These are phyloP conservation scores for Neolamprologus hecqui DNA, from an alignment of 2,113 vertebrate genomes.

Conservation along the genomic window DNA sequence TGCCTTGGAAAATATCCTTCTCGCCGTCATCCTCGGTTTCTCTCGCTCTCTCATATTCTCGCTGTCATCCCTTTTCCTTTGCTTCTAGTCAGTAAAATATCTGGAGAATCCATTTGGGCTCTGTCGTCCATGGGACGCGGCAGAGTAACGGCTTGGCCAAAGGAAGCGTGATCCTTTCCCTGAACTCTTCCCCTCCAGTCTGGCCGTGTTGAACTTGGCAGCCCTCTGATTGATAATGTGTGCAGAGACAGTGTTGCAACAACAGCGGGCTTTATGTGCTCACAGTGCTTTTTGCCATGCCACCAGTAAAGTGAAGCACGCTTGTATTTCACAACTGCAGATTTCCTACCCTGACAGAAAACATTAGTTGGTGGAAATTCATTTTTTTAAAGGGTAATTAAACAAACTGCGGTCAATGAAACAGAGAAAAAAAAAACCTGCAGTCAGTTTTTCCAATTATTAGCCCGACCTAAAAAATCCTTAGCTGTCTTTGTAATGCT, in stretches of 20 bases:
- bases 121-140: slow-evolving; percentile 2
- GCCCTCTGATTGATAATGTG: slow-evolving; percentile 37
- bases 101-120: slow-evolving; percentile 44
- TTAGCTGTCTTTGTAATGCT: slow-evolving; percentile 58
- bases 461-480: slow-evolving; percentile 69
- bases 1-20: slow-evolving; percentile 42
- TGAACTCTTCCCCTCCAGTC: slow-evolving; percentile 50
- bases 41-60: slow-evolving; percentile 22
- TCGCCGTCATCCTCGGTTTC: slow-evolving; percentile 17
- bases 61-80: slow-evolving; percentile 4
- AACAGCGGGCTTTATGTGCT: slow-evolving; percentile 14
- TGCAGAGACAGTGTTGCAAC: slow-evolving; percentile 29
- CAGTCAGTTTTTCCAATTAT: slow-evolving; percentile 73
- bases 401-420: slow-evolving; percentile 56
- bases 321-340: slow-evolving; percentile 35
- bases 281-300: slow-evolving; percentile 11
- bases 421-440: slow-evolving; percentile 33
- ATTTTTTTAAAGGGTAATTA: slow-evolving; percentile 39
- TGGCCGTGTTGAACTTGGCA: slow-evolving; percentile 55
- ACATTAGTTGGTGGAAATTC: slow-evolving; percentile 59
- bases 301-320: slow-evolving; percentile 34
- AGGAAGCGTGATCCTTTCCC: slow-evolving; percentile 29
- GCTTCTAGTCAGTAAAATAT: not conserved
- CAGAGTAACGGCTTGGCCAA: not conserved
- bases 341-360: slow-evolving; percentile 61